These are phyloP conservation scores for Urocyon cinereoargenteus DNA, from an alignment of 2,797 vertebrate species.

Conservation along the genomic window DNA sequence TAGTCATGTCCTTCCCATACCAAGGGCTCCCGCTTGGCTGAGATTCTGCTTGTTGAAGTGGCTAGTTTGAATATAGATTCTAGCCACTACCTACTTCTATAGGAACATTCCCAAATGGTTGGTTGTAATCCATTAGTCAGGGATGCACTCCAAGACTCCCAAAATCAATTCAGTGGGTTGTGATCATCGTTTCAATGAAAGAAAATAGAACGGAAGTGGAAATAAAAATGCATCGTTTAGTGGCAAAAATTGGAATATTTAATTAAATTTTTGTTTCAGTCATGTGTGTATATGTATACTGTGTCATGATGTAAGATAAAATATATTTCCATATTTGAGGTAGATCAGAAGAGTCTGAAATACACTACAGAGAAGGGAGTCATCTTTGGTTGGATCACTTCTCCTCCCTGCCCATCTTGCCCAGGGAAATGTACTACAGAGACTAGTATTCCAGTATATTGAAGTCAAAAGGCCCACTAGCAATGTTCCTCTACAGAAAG, in stretches of 20 bases:
- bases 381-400: neutral
- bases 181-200: conserved; percentile 43
- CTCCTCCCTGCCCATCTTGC: neutral
- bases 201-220: conserved; percentile 11
- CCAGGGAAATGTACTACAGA: neutral
- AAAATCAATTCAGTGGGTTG: conserved; percentile 9
- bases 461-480: neutral
- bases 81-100: conserved; percentile 19
- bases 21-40: neutral
- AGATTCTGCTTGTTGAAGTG: conserved; percentile 41
- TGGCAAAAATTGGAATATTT: conserved; percentile 39
- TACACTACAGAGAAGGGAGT: neutral
- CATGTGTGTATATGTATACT: neutral
- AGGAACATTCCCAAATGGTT: conserved; percentile 22
- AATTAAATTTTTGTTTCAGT: conserved; percentile 38
- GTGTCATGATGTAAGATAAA: conserved; percentile 42
- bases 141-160: neutral
- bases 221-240: neutral
- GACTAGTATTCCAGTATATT: neutral
- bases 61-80: neutral
- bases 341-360: conserved; percentile 45
- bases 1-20: neutral
- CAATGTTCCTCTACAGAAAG: neutral
- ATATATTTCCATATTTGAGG: conserved; percentile 27
- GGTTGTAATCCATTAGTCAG: conserved; percentile 28